Evolutionary conservation across 2,113 vertebrate species (phyloP).

Genomic region (Aptenodytes forsteri): DNA sequence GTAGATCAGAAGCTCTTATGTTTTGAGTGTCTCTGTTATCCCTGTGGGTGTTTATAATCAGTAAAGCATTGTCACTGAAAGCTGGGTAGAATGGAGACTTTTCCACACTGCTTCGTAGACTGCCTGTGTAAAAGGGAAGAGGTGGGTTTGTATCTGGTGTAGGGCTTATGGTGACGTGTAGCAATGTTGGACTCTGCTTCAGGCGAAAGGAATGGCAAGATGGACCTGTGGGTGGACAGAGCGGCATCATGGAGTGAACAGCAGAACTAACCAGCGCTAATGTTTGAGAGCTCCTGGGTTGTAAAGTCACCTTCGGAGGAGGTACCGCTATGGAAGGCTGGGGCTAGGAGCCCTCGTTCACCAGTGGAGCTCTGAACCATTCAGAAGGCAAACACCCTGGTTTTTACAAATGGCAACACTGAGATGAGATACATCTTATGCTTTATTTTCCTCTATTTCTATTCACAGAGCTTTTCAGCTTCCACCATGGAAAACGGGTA

Average conservation of each 20-base stretch:
- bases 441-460: not conserved
- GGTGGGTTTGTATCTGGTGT: not conserved
- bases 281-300: not conserved
- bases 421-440: not conserved
- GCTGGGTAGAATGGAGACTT: not conserved
- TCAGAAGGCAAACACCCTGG: not conserved
- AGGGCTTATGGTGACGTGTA: fast-evolving
- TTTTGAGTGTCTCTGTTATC: not conserved
- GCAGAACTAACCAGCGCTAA: not conserved
- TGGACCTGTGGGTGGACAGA: too few relatives aligned
- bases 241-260: not conserved
- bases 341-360: not conserved
- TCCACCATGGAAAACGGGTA: not conserved
- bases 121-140: not conserved
- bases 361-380: not conserved
- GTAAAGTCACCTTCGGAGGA: not conserved
- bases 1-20: fast-evolving
- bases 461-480: not conserved
- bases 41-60: not conserved
- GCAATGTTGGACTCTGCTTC: not conserved
- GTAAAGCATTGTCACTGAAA: not conserved
- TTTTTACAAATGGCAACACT: not conserved
- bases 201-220: not conserved
- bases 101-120: not conserved
- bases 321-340: not conserved